A percentile compares a stretch with the other conserved stretches of the same genome.
Conservation (phyloP, 64 coral and sea anemone genomes). For the Trachythela sp. region DNA sequence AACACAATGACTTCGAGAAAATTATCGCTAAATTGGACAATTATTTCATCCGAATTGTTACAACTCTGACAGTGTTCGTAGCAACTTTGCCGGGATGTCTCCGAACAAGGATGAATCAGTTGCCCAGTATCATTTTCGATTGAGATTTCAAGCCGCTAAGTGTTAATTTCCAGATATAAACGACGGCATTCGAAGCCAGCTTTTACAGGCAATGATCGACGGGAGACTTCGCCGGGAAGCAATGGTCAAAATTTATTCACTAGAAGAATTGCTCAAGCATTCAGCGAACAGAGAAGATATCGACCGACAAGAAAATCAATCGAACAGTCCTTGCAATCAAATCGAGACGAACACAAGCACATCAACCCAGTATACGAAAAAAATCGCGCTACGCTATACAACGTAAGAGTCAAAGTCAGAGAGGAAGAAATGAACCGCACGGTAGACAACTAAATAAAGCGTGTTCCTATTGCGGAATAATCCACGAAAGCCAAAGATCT, state of each 20-base stretch:
- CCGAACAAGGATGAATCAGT: conserved; percentile 29
- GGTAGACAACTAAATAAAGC: neutral
- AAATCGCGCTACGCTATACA: neutral
- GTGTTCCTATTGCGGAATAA: conserved; percentile 21
- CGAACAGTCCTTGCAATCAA: neutral
- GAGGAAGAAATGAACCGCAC: neutral
- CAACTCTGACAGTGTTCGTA: conserved; percentile 30
- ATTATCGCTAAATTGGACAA: conserved; percentile 37
- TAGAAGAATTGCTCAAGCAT: conserved; percentile 32
- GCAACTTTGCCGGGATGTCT: conserved; percentile 34
- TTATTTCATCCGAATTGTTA: conserved; percentile 29
- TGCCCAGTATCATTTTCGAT: conserved; percentile 23
- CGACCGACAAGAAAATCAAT: neutral
- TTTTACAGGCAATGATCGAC: conserved; percentile 30
- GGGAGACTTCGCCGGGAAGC: conserved; percentile 41
- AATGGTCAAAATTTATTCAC: conserved; percentile 44
- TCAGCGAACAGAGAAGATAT: conserved; percentile 32
- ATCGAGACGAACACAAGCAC: neutral
- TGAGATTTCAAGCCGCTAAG: conserved; percentile 28
- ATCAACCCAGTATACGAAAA: neutral
- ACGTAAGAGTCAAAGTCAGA: neutral
- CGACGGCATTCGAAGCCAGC: conserved; percentile 24
- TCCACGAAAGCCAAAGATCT: conserved; percentile 28
- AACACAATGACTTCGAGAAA: neutral
- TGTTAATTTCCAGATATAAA: conserved; percentile 4